Percentiles rank a stretch among this genome's conserved stretches.
phyloP scores from a whole-genome alignment of 2,797 vertebrate genomes.

The Rhodeus uyekii region DNA sequence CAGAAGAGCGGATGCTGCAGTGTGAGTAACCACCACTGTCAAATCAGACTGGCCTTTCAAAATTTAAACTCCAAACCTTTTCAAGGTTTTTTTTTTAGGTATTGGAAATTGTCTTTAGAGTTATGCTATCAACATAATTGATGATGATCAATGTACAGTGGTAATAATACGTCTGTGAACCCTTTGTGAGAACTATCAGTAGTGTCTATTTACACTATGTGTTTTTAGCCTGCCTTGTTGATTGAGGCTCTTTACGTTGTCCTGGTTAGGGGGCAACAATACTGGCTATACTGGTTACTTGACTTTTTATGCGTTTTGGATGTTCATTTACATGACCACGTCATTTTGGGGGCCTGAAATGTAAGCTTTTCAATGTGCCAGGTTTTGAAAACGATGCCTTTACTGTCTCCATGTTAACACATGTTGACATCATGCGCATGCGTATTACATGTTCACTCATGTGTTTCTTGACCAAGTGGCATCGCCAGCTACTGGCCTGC shows the following conservation, averaged over 20 bases:
- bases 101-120: neutral
- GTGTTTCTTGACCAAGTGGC: neutral
- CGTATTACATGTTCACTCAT: neutral
- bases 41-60: neutral
- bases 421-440: neutral
- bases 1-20: slow-evolving; percentile 90
- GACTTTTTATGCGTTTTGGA: neutral
- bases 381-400: neutral
- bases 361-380: neutral
- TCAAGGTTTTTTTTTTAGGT: neutral
- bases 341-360: too few relatives aligned
- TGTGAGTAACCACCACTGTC: slow-evolving; percentile 75
- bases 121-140: neutral
- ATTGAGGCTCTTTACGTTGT: neutral
- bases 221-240: neutral
- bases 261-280: too few relatives aligned
- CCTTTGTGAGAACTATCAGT: neutral
- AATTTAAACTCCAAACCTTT: neutral
- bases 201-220: neutral
- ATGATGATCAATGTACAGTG: neutral
- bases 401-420: neutral
- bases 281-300: too few relatives aligned
- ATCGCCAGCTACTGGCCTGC: neutral
- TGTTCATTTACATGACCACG: neutral
- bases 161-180: neutral